A percentile compares a stretch with the other conserved stretches of the same genome.
Conservation (phyloP, 2,797 vertebrate genomes). For the Falco rusticolus region DNA sequence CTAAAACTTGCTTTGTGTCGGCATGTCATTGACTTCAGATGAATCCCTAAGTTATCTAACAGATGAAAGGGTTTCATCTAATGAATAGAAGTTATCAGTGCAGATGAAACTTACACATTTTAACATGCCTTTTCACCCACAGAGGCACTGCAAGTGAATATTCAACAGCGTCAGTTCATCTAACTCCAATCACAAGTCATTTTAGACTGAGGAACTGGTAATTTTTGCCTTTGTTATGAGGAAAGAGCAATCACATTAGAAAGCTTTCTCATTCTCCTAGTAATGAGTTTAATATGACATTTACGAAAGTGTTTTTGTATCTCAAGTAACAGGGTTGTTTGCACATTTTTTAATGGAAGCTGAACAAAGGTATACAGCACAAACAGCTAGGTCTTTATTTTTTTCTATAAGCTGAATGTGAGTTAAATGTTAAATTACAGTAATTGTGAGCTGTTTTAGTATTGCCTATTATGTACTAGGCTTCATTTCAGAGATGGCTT, state of each 20-base stretch:
- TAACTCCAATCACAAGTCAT: slow-evolving; percentile 60
- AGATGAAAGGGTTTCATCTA: background rate
- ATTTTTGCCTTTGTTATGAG: slow-evolving; percentile 72
- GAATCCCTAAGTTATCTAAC: background rate
- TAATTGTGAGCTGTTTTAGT: slow-evolving; percentile 71
- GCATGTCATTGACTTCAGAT: background rate
- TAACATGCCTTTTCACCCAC: background rate
- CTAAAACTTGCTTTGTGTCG: background rate
- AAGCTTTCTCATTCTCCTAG: slow-evolving; percentile 59
- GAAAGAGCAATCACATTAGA: slow-evolving; percentile 72
- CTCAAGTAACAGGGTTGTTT: slow-evolving; percentile 67
- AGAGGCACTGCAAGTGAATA: slow-evolving; percentile 41
- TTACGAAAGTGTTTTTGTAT: slow-evolving; percentile 59
- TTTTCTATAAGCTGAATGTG: slow-evolving; percentile 60
- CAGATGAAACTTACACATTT: background rate
- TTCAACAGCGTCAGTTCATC: slow-evolving; percentile 65
- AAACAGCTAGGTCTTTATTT: slow-evolving; percentile 20
- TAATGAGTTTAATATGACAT: slow-evolving; percentile 69
- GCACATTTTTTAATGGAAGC: slow-evolving; percentile 58
- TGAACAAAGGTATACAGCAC: slow-evolving; percentile 36
- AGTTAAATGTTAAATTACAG: slow-evolving; percentile 77
- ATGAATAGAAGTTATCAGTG: background rate
- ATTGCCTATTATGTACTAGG: slow-evolving; percentile 43
- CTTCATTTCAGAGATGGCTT: slow-evolving; percentile 40
- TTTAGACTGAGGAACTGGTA: slow-evolving; percentile 61